Evolutionary conservation across 1,140 invertebrate species (phyloP), one percentile per base, ranked within the genome.

Genomic region (Drosophila pseudoananassae): DNA sequence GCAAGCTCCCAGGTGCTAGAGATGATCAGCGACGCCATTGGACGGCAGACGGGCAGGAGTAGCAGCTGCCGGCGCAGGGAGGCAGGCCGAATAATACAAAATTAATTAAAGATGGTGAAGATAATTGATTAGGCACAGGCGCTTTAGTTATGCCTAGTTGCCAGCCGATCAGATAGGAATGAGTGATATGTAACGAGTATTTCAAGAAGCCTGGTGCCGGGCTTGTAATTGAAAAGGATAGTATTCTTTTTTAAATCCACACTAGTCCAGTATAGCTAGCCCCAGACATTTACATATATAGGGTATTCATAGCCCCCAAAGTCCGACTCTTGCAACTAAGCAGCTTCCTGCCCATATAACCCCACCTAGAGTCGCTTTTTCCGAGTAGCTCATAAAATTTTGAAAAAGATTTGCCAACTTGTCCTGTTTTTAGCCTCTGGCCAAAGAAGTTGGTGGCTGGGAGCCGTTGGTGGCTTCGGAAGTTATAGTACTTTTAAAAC

Each of bases 61-160:
- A 56, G 60, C 81, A 49, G 81, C 71, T 69, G 81, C 80, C 84
- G 76, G 63, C 69, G 75, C 76, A 81, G 82, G 88, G 45, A 76
- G 65, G 74, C 75, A 69, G 71, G 72, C 65, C 72, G 83, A 90
- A 90, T 84, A 90, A 87, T 91, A 91, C 80, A 87, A 82, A 91
- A 91, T 91, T 91, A 91, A 91, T 91, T 91, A 91, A 91, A 91
- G 89, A 91, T 91, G 58, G 78, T 84, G 80, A 87, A 91, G 89
- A 91, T 91, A 91, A 91, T 91, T 91, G 89, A 91, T 91, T 91
- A 91, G 90, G 63, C 73, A 72, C 55, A 78, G 47, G 79, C 90
- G 89, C 91, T 91, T 90, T 90, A 91, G 91, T 80, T 57, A 57
- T 59, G 77, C 70, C 76, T 84, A 65, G 61, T 85, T 80, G 56